Evolutionary conservation across 1,140 invertebrate species (phyloP), one percentile per base, ranked within the genome.

Genomic region (Atta colombica): DNA sequence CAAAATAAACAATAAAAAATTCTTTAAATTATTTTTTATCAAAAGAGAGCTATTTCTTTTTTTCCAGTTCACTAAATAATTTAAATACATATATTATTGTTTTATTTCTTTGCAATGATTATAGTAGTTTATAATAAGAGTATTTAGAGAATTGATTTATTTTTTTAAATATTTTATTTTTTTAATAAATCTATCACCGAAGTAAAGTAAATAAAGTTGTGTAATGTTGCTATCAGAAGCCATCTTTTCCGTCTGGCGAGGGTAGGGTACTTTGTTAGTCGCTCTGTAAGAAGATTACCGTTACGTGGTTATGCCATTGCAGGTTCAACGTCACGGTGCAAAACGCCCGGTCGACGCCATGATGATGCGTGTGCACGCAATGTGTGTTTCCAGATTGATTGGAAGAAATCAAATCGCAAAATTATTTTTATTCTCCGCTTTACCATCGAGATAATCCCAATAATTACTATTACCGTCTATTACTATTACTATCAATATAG

Each of bases 261-360:
- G 45, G 31, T 61, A 35, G 72, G 14, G 53, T 71, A 78, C 18
- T 84, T 90, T 85, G 88, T 75, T 87, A 85, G 87, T 84, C 63
- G 88, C 81, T 91, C 82, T 58, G 84, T 88, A 87, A 92, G 85
- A 61, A 49, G 58, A 87, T 85, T 91, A 91, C 91, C 88, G 90
- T 92, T 92, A 92, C 53, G 63, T 31, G 78, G 77, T 92, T 92
- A 89, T 87, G 85, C 89, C 69, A 77, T 74, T 90, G 74, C 82
- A 86, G 35, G 87, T 92, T 92, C 85, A 92, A 90, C 89, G 87
- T 91, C 88, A 88, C 75, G 77, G 69, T 87, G 71, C 31, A 88
- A 90, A 80, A 55, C 80, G 61, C 51, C 10, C 74, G 35, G 49
- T 45, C 61, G 6, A 55, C 10, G 61, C 55, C 77, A 58, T 31